These are phyloP conservation scores for Polypterus bichir DNA, from an alignment of 2,113 vertebrate species.

Conservation along the genomic window DNA sequence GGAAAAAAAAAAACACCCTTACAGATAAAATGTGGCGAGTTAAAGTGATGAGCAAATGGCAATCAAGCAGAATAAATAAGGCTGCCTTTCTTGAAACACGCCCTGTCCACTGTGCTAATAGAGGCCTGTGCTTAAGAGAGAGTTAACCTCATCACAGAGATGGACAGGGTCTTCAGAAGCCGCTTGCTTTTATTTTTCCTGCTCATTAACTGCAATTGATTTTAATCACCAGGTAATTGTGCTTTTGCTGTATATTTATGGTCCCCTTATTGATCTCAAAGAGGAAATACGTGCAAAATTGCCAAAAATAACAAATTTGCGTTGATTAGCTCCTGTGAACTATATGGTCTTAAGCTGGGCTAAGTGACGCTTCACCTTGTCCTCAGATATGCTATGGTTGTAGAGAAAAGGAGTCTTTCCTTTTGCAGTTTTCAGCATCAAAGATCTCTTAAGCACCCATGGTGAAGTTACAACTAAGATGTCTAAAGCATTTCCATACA, in stretches of 20 bases:
- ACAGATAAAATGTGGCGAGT: constrained; percentile 6
- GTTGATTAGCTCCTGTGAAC: constrained; percentile 24
- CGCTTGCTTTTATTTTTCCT: constrained; percentile 30
- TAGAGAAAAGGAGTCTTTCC: no score
- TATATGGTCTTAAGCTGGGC: neutral
- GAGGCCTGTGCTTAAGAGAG: constrained; percentile 20
- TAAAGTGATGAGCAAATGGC: constrained; percentile 1
- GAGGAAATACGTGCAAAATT: constrained; percentile 17
- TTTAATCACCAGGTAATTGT: constrained; percentile 25
- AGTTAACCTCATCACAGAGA: constrained; percentile 29
- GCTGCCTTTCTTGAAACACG: constrained; percentile 6
- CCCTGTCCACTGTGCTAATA: constrained; percentile 18
- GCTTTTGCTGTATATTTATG: constrained; percentile 14
- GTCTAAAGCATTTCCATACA: no score
- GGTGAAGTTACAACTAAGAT: no score
- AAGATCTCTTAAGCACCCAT: no score
- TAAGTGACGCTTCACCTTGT: no score
- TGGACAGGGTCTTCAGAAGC: constrained; percentile 21
- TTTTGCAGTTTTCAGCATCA: no score
- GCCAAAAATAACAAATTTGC: constrained; percentile 21
- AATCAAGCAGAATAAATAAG: constrained; percentile 4
- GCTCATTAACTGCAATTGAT: constrained; percentile 26
- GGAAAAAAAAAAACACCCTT: neutral
- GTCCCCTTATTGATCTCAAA: constrained; percentile 25
- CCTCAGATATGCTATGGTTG: no score